Evolutionary conservation across 2,888 invertebrate genomes (phyloP).

Genomic region (Macrosiphum euphorbiae): DNA sequence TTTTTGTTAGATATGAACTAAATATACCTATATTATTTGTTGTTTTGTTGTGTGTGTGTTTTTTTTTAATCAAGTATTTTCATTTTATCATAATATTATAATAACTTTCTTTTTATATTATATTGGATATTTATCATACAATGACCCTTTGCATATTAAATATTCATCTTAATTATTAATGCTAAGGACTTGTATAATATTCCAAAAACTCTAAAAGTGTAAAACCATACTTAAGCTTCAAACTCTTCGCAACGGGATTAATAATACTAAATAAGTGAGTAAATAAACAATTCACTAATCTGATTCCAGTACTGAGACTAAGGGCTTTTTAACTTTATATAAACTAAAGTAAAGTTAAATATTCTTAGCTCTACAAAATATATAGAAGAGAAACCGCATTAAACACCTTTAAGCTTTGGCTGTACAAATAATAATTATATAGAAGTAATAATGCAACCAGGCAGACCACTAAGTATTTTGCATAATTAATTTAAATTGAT

Average conservation of each 20-base stretch:
- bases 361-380: not conserved
- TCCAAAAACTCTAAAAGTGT: conserved; percentile 18
- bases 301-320: not conserved
- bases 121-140: not conserved
- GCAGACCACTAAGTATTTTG: not conserved
- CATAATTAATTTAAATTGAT: conserved; percentile 8
- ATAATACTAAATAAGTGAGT: conserved; percentile 7
- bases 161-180: conserved; percentile 17
- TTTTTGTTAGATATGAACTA: not conserved
- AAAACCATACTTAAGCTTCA: conserved; percentile 19
- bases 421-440: conserved; percentile 1
- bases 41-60: not conserved
- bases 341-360: conserved; percentile 11
- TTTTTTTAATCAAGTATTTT: not conserved
- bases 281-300: conserved; percentile 32
- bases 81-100: not conserved
- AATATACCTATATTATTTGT: not conserved
- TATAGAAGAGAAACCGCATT: not conserved
- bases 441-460: not conserved
- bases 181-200: not conserved
- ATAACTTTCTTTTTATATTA: not conserved
- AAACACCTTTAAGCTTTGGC: not conserved
- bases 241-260: conserved; percentile 15
- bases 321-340: conserved; percentile 1
- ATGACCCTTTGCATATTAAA: not conserved